Evolutionary conservation across 2,888 invertebrate genomes (phyloP), one percentile per base, ranked within the genome.

Genomic region (Apodemia hepburni): DNA sequence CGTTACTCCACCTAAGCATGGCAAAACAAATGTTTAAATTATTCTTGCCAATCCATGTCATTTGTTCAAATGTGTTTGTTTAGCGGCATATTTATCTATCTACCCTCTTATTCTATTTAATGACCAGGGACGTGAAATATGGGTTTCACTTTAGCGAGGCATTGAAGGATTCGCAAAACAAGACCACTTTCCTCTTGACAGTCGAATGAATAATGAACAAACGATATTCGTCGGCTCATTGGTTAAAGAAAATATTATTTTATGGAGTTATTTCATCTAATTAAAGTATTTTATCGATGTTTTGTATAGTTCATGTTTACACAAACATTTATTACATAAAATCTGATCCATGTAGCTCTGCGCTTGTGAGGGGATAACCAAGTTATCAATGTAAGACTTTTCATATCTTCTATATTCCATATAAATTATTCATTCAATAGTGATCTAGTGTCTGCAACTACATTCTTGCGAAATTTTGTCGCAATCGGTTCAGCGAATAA

Each of bases 21-120:
- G 73, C 68, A 71, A 70, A 72, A 74, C 69, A 73, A 72, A 70
- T 71, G 72, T 68, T 74, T 71, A 66, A 65, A 70, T 69, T 70
- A 68, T 70, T 68, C 70, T 72, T 75, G 69, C 75, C 74, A 65
- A 47, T 65, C 61, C 67, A 65, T 68, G 71, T 64, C 70, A 71
- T 75, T 76, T 72, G 65, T 71, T 68, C 69, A 70, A 68, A 74
- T 72, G 68, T 72, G 74, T 72, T 77, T 80, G 78, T 79, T 79
- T 74, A 75, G 62, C 61, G 63, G 57, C 64, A 61, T 66, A 65
- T 69, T 61, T 68, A 66, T 66, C 64, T 65, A 57, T 35, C 42
- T 51, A 49, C 47, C 65, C 63, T 64, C 65, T 64, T 65, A 63
- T 66, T 67, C 68, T 70, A 69, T 70, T 70, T 73, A 73, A 73